Percentiles rank a stretch among this genome's conserved stretches.
Conservation (phyloP, 2,113 vertebrate genomes). For the Caloenas nicobarica region DNA sequence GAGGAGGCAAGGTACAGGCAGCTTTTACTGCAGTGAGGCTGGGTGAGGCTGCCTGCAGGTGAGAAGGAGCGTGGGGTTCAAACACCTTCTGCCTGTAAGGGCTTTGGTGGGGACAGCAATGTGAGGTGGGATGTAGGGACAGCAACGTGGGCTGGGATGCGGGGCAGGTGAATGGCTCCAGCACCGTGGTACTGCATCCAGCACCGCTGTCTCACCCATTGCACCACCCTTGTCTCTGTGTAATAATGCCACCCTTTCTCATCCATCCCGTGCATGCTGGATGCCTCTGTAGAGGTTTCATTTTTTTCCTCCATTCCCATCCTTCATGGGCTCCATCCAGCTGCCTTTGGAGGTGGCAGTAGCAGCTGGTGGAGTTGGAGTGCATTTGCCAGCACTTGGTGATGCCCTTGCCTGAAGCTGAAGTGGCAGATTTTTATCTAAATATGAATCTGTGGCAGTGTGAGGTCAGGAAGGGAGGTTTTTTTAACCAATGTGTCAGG, state of each 20-base stretch:
- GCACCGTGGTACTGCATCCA: fast-evolving
- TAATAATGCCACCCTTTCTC: background rate
- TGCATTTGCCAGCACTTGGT: background rate
- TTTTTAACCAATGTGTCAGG: background rate
- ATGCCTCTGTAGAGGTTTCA: background rate
- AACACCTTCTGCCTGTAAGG: background rate
- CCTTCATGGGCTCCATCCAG: background rate
- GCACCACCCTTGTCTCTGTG: fast-evolving
- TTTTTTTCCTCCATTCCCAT: background rate
- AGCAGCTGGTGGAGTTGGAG: background rate
- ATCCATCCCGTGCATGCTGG: background rate
- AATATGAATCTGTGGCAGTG: fast-evolving
- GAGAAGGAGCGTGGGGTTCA: background rate
- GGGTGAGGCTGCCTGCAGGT: background rate
- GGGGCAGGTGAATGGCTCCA: background rate
- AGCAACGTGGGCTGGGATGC: background rate
- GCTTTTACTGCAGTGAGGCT: background rate
- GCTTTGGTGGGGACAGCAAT: background rate
- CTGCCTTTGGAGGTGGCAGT: background rate
- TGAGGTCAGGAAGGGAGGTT: background rate
- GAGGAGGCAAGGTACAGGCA: slow-evolving; percentile 34
- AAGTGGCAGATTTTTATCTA: background rate
- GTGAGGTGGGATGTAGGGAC: background rate
- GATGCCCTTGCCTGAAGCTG: background rate
- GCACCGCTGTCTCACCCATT: background rate